These are phyloP conservation scores for Theristicus caerulescens DNA, from an alignment of 2,113 vertebrate species.

Conservation along the genomic window DNA sequence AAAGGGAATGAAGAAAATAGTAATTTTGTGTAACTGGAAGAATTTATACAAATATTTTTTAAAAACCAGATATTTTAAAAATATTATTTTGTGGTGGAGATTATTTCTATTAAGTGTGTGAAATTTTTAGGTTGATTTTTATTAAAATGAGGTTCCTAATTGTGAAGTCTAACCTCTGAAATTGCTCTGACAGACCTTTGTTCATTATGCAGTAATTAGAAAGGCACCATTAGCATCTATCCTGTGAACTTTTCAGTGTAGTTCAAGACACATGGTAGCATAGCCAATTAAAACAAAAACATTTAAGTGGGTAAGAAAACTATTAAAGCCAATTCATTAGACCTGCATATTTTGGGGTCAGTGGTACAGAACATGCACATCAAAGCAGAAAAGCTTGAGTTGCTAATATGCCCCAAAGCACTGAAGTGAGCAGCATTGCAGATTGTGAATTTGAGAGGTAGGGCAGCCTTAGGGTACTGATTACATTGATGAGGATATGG, in stretches of 20 bases:
- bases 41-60: neutral
- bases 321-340: conserved; percentile 79
- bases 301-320: conserved; percentile 76
- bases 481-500: conserved; percentile 61
- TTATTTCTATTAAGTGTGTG: neutral
- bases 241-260: conserved; percentile 78
- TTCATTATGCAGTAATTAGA: conserved; percentile 79
- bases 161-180: conserved; percentile 71
- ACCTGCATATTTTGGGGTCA: conserved; percentile 75
- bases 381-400: conserved; percentile 73
- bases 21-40: neutral
- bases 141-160: conserved; percentile 66
- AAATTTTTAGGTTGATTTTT: conserved; percentile 3
- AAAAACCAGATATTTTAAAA: neutral
- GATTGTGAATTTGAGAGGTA: conserved; percentile 60
- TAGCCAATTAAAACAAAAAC: conserved; percentile 80
- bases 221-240: conserved; percentile 75
- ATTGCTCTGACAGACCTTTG: conserved; percentile 75
- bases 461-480: conserved; percentile 63
- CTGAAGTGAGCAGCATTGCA: conserved; percentile 62
- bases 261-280: conserved; percentile 73
- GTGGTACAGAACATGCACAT: conserved; percentile 69
- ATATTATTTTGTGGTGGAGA: neutral
- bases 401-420: conserved; percentile 68
- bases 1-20: neutral